Conservation (phyloP, 2,888 invertebrate species). For the Onchidella celtica region DNA sequence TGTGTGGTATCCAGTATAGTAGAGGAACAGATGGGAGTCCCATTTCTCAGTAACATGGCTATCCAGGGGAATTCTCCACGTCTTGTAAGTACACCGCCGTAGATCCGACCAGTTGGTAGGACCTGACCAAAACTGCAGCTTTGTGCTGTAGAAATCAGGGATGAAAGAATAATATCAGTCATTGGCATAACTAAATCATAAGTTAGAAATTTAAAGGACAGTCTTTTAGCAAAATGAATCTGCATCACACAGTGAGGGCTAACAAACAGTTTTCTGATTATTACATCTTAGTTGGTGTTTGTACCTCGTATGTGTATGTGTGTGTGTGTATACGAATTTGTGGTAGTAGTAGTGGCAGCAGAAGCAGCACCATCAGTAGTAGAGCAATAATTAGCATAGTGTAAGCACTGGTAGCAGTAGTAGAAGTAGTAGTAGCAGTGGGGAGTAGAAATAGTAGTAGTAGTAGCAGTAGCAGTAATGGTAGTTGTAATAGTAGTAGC, state of each 20-base stretch:
- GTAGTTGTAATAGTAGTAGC: no score
- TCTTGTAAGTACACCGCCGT: constrained; percentile 13
- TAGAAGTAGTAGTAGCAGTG: no score
- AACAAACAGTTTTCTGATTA: background rate
- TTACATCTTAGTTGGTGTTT: background rate
- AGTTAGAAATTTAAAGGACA: background rate
- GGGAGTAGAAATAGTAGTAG: constrained; percentile 7
- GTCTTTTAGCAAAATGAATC: background rate
- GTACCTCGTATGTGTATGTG: background rate
- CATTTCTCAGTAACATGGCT: constrained; percentile 40
- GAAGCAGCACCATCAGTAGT: background rate
- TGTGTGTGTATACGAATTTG: background rate
- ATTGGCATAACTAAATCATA: background rate
- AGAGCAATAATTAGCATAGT: background rate
- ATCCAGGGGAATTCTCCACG: constrained; percentile 49
- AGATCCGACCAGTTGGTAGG: constrained; percentile 1
- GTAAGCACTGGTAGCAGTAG: no score
- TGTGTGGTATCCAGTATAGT: constrained; percentile 34
- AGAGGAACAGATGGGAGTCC: constrained; percentile 36
- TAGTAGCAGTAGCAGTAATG: no score
- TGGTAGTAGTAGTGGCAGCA: background rate
- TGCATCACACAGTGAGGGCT: background rate
- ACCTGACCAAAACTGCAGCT: constrained; percentile 20
- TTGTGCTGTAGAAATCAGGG: constrained; percentile 1
- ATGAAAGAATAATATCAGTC: background rate